Conservation (phyloP, 2,888 invertebrate species). For the Drosophila fulvimacula region DNA sequence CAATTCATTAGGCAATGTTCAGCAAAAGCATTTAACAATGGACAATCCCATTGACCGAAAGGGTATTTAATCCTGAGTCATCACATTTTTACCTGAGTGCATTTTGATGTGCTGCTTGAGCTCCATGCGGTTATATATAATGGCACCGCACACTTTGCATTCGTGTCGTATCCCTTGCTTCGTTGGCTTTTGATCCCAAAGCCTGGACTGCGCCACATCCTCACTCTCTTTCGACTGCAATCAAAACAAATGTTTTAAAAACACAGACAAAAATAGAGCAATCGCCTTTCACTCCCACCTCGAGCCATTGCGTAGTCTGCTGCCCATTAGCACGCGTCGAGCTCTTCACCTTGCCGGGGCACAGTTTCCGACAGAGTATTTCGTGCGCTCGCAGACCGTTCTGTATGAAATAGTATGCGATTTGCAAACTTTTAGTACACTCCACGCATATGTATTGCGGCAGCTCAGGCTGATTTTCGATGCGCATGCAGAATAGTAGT, state of each 20-base stretch:
- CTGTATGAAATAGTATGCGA: slow-evolving; percentile 76
- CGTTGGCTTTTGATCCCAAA: slow-evolving; percentile 6
- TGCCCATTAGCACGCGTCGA: slow-evolving; percentile 33
- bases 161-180: slow-evolving; percentile 62
- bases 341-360: slow-evolving; percentile 38
- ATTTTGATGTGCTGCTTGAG: slow-evolving; percentile 77
- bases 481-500: slow-evolving; percentile 67
- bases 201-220: background rate
- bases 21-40: background rate
- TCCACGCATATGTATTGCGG: slow-evolving; percentile 76
- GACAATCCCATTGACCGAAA: background rate
- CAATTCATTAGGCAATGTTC: background rate
- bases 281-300: slow-evolving; percentile 25
- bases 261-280: background rate
- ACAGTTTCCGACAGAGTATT: slow-evolving; percentile 67
- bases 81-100: slow-evolving; percentile 69
- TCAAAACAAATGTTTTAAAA: slow-evolving; percentile 5
- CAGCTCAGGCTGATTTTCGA: slow-evolving; percentile 65
- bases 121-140: slow-evolving; percentile 68
- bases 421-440: slow-evolving; percentile 75
- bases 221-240: slow-evolving; percentile 11
- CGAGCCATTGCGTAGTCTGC: slow-evolving; percentile 14
- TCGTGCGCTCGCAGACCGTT: slow-evolving; percentile 78
- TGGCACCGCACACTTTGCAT: slow-evolving; percentile 77
- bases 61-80: slow-evolving; percentile 1